Conservation (phyloP, 2,797 vertebrate genomes). For the Falco biarmicus region DNA sequence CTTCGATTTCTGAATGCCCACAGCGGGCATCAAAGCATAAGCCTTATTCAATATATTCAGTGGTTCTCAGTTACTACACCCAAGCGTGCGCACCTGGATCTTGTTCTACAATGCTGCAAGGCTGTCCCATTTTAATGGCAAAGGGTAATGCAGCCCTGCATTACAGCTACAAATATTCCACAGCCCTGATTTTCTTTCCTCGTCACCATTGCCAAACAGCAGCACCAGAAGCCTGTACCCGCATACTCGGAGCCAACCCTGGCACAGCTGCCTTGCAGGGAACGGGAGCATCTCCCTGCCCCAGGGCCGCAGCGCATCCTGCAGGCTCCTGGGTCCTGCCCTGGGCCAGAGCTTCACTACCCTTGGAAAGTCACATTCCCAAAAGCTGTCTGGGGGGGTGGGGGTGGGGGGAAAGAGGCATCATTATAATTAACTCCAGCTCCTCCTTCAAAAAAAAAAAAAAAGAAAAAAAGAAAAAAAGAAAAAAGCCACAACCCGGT, state of each 20-base stretch:
- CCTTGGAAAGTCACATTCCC: conserved; percentile 27
- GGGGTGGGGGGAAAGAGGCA: not conserved
- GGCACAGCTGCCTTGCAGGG: not conserved
- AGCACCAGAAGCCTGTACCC: not conserved
- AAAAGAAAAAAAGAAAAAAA: not conserved
- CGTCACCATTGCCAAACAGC: not conserved
- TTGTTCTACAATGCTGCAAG: not conserved
- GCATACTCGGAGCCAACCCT: not conserved
- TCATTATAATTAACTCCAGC: not conserved
- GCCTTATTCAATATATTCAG: not conserved
- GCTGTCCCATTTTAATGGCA: not conserved
- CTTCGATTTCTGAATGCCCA: not conserved
- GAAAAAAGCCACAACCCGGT: not conserved
- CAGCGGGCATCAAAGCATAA: not conserved
- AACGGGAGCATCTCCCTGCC: not conserved
- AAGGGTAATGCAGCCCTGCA: not conserved
- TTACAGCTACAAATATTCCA: not conserved
- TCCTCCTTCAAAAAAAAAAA: not conserved
- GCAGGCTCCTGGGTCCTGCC: not conserved
- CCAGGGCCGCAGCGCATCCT: not conserved
- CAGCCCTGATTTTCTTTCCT: not conserved
- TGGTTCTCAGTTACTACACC: conserved; percentile 27
- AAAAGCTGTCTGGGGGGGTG: conserved; percentile 16
- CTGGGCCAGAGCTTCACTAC: not conserved
- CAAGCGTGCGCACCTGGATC: not conserved